Evolutionary conservation across 2,888 invertebrate genomes (phyloP), one percentile per base, ranked within the genome.

Genomic region (Sipha maydis): DNA sequence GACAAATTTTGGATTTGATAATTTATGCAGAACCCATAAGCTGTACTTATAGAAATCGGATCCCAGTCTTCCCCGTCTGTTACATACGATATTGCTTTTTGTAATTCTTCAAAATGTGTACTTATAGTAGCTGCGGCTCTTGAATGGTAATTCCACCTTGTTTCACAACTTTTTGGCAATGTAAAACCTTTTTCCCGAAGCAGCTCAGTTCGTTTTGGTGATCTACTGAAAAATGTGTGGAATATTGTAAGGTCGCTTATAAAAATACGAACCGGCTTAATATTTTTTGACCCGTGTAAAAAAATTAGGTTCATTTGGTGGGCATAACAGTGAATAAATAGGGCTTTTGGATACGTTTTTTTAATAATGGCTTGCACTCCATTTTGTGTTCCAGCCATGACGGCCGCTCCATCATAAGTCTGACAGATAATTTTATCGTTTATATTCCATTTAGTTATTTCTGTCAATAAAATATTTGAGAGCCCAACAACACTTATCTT

Each of bases 1-100:
- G 21, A 85, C 41, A 85, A 85, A 85, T 31, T 84, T 38, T 38
- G 28, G 41, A 31, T 78, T 38, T n/a, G 67, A 69, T 71, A 85
- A 79, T 71, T 71, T 79, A 34, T 48, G 28, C 25, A 85, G 25
- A 85, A 77, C 48, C 41, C 78, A 67, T 28, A 71, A 54, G 79
- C 69, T 48, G 48, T 48, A 71, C 25, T 38, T 34, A 85, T 41
- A 75, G 71, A 69, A 28, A 11, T 78, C 17, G 38, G 80, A 82
- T 82, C 80, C 80, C 80, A 82, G 67, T 69, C 67, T 67, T n/a
- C 34, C n/a, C n/a, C 41, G 3, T 82, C 67, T n/a, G 69, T 82
- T 25, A 67, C 41, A 41, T 28, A 17, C 11, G 38, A 38, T 67
- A 61, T n/a, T 8, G 17, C 17, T 67, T 82, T 82, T 82, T 82